Base-by-base conservation (phyloP, 1,140 invertebrate species). In the Pteromalus puparum region DNA sequence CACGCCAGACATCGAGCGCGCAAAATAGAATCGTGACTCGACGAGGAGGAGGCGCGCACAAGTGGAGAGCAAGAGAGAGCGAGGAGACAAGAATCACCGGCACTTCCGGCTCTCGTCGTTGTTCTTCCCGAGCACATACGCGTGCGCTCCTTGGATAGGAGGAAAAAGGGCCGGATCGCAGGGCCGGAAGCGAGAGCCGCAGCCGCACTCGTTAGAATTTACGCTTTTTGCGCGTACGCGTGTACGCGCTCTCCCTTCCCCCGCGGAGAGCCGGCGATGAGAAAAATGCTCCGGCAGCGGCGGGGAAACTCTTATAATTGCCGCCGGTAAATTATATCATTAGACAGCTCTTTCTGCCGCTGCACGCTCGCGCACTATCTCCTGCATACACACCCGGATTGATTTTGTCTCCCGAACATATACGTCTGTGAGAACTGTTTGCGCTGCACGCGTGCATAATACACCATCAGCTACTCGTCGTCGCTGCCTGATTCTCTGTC, bases 21-120 rank as follows among this genome's bases (percentile, higher is more conserved):
- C 46, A 34, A 75, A n/a, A n/a, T n/a, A n/a, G n/a, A n/a, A n/a
- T n/a, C n/a, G 74, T 75, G 48, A 61, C 75, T 77, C 28, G 75
- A 42, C 73, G 21, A 48, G 24, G 74, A 75, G 42, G 34, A 24
- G 12, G 30, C 30, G 18, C 48, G 48, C 18, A 53, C 48, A 53
- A 53, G 48, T 53, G 48, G 48, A 53, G 48, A 53, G 18, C 13
- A 21, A 21, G 48, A 13, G 42, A 13, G 46, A 18, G 13, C 21
- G 26, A 42, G 21, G 42, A 81, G 80, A 81, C 80, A 81, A 81
- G 80, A 81, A 81, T 81, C 80, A 74, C 68, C 42, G 12, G 46
- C 70, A 42, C 80, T 81, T 81, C 80, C 80, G 80, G 80, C 80
- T 67, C 30, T 73, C 68, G 70, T 81, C 80, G 74, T 81, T 81